These are phyloP conservation scores for Zele albiditarsus DNA, from an alignment of 2,888 invertebrate species.

Conservation along the genomic window DNA sequence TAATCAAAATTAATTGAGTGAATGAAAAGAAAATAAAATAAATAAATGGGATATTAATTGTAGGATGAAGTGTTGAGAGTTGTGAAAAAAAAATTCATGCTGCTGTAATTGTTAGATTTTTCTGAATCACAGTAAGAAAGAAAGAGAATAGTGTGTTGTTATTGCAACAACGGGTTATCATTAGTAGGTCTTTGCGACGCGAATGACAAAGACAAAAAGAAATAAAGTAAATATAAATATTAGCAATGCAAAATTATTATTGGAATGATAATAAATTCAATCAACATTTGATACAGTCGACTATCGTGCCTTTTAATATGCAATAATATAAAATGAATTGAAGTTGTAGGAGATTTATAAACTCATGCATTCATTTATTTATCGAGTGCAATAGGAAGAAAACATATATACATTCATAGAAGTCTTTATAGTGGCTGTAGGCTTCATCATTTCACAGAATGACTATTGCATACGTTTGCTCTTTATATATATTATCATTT, in stretches of 20 bases:
- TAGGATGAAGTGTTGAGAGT: background rate
- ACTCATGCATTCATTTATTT: background rate
- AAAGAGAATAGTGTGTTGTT: background rate
- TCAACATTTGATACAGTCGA: background rate
- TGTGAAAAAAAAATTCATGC: background rate
- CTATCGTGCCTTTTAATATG: background rate
- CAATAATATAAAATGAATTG: background rate
- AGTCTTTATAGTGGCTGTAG: background rate
- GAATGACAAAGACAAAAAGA: background rate
- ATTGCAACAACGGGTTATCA: background rate
- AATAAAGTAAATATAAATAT: slow-evolving; percentile 5
- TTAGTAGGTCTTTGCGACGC: background rate
- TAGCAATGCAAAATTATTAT: background rate
- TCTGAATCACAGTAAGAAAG: background rate
- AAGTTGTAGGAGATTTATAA: background rate
- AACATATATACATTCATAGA: background rate
- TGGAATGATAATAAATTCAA: background rate
- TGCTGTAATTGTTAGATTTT: background rate
- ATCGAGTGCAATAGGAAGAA: background rate
- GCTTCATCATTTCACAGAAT: slow-evolving; percentile 15
- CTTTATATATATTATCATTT: slow-evolving; percentile 27
- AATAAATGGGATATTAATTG: background rate
- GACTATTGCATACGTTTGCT: slow-evolving; percentile 20
- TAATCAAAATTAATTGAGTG: background rate
- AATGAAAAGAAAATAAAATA: background rate